Evolutionary conservation across 2,113 vertebrate genomes (phyloP).

Genomic region (Stictonetta naevosa): DNA sequence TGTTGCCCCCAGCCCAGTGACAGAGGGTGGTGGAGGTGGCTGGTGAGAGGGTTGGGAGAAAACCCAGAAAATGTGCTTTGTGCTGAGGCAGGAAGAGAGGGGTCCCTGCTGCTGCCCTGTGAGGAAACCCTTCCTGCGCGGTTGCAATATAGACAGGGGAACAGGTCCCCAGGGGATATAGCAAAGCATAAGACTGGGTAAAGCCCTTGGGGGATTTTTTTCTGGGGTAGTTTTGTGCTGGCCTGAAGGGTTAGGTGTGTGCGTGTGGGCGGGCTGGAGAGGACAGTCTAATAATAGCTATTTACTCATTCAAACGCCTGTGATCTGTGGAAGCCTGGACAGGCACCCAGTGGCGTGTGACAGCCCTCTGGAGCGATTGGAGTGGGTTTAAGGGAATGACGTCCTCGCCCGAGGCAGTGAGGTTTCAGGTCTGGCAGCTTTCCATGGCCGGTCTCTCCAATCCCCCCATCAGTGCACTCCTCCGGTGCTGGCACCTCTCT

Average conservation of each 20-base stretch:
- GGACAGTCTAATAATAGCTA: constrained; percentile 52
- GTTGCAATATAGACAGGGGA: not conserved
- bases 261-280: not conserved
- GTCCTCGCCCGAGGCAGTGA: constrained; percentile 21
- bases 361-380: not conserved
- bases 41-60: not conserved
- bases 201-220: not conserved
- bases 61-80: not conserved
- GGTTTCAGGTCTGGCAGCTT: constrained; percentile 49
- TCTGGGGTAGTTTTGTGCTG: not conserved
- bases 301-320: constrained; percentile 22
- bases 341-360: constrained; percentile 22
- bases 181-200: not conserved
- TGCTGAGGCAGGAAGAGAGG: not conserved
- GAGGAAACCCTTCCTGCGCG: not conserved
- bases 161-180: not conserved
- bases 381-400: constrained; percentile 46
- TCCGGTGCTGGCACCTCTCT: not conserved
- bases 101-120: not conserved
- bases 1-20: not conserved
- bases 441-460: not conserved
- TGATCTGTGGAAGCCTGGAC: constrained; percentile 32
- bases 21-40: not conserved
- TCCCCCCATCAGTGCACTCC: not conserved
- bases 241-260: not conserved